Evolutionary conservation across 2,888 invertebrate species (phyloP), one percentile per base, ranked within the genome.

Genomic region (Diarsia dahlii): DNA sequence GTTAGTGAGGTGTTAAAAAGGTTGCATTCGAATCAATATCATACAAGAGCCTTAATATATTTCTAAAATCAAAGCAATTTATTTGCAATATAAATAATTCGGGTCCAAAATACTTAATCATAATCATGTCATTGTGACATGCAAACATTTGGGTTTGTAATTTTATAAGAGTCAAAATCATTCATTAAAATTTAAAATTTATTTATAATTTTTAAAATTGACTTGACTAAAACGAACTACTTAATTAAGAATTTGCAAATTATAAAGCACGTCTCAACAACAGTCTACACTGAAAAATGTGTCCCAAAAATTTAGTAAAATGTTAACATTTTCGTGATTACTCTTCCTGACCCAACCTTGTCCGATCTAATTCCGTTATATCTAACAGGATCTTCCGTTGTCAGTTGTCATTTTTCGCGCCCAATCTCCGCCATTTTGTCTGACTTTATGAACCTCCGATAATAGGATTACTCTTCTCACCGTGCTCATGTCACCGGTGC

Each of bases 381-480:
- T 76, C 73, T 75, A 74, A 75, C 75, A 52, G 63, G 69, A 81
- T 84, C 67, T 64, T 62, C 6, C 45, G 64, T 75, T 72, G 80
- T 82, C 80, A 80, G 69, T 71, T 69, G 68, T 76, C 63, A 85
- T 85, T 84, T 87, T 76, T 79, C 78, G 66, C 62, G 63, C 64
- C 76, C 78, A 84, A 67, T 75, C 84, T 58, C 78, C 70, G 71
- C 67, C 76, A 85, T 87, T 84, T 87, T 78, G 74, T 78, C 76
- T 58, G 77, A 78, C 67, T 75, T 84, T 80, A 84, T 81, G 80
- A 81, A 85, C 75, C 78, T 63, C 78, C 69, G 81, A 84, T 87
- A 87, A 87, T 87, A 80, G 76, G 73, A 87, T 87, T 87, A 87
- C 80, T 80, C 5, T 75, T 78, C 56, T 67, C 76, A 65, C 71